These are phyloP conservation scores for Endomychus coccineus DNA, from an alignment of 2,888 invertebrate genomes.

Conservation along the genomic window DNA sequence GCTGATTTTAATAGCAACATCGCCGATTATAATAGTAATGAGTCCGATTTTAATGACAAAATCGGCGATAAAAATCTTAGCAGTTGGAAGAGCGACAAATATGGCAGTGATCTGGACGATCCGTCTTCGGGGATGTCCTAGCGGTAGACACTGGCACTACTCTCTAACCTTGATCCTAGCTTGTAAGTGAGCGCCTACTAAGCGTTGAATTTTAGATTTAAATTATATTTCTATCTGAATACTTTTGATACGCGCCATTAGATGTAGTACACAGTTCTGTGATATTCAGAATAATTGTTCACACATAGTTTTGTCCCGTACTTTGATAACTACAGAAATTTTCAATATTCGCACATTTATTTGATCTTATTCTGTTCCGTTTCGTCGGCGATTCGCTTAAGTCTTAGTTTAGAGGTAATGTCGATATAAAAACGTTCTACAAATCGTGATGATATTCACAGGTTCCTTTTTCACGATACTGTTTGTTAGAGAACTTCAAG, in stretches of 20 bases:
- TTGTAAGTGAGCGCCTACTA: conserved; percentile 3
- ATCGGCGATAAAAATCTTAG: conserved; percentile 10
- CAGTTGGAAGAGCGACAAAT: conserved; percentile 12
- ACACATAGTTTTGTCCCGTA: conserved; percentile 11
- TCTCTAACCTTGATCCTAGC: too few relatives aligned
- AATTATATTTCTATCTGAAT: conserved; percentile 38
- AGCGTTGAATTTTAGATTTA: conserved; percentile 11
- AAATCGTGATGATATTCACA: too few relatives aligned
- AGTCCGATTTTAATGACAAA: conserved; percentile 4
- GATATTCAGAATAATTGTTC: conserved; percentile 45
- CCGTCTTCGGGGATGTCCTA: conserved; percentile 47
- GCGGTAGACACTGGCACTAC: too few relatives aligned
- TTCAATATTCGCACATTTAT: too few relatives aligned
- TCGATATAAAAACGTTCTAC: too few relatives aligned
- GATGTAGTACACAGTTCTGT: conserved; percentile 46
- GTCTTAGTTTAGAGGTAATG: too few relatives aligned
- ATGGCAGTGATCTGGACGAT: conserved; percentile 40
- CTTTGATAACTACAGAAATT: too few relatives aligned
- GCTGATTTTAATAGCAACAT: too few relatives aligned
- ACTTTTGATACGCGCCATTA: conserved; percentile 45
- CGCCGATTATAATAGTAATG: conserved; percentile 9
- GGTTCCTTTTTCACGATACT: too few relatives aligned
- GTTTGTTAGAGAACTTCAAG: too few relatives aligned
- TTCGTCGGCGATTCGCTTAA: too few relatives aligned
- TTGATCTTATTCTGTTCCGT: too few relatives aligned